Conservation (phyloP, 2,797 vertebrate genomes). For the Etheostoma perlongum region DNA sequence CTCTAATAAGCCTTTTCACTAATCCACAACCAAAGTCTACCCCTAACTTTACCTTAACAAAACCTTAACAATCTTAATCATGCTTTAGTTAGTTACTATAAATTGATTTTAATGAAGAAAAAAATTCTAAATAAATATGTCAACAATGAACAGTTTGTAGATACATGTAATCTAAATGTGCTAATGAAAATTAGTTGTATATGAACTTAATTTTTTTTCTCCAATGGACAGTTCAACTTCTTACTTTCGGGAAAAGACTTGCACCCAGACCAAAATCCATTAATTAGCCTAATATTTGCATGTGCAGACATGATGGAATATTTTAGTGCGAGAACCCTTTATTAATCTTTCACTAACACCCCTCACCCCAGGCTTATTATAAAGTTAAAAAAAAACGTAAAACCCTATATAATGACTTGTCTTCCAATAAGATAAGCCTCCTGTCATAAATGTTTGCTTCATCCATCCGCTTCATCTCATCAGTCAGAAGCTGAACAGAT, state of each 20-base stretch:
- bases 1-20: too few species aligned
- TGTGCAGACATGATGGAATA: slow-evolving; percentile 2
- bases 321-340: neutral
- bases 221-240: neutral
- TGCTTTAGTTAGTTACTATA: neutral
- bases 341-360: slow-evolving; percentile 20
- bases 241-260: neutral
- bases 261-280: neutral
- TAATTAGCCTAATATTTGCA: neutral
- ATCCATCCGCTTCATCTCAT: slow-evolving; percentile 5
- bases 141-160: neutral
- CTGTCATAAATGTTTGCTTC: slow-evolving; percentile 26
- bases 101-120: neutral
- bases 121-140: neutral
- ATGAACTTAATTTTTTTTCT: too few species aligned
- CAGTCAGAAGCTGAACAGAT: slow-evolving; percentile 35
- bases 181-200: neutral
- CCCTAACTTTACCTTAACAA: too few species aligned
- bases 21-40: too few species aligned
- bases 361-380: neutral
- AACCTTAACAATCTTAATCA: too few species aligned
- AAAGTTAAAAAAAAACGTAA: neutral
- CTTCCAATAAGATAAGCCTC: neutral
- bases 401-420: slow-evolving; percentile 17
- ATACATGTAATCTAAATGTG: neutral